Percentiles rank a stretch among this genome's conserved stretches.
These are phyloP conservation scores for Napeogenes inachia DNA, from an alignment of 2,888 invertebrate species.

Conservation along the genomic window DNA sequence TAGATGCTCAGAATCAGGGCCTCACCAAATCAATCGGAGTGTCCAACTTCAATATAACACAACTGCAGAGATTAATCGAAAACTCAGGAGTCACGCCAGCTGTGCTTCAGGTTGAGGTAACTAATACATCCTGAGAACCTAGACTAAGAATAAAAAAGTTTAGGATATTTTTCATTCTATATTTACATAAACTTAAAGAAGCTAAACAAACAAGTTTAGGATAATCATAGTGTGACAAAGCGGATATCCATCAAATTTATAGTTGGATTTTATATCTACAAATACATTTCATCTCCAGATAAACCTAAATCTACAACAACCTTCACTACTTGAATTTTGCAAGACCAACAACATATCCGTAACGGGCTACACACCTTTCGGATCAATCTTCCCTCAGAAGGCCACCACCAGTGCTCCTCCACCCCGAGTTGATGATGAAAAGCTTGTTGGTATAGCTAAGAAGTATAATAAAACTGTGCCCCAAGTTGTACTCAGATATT, in stretches of 20 bases:
- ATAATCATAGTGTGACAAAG: neutral
- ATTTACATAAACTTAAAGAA: no score
- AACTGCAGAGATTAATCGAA: slow-evolving; percentile 76
- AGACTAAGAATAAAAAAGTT: neutral
- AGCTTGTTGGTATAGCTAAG: slow-evolving; percentile 72
- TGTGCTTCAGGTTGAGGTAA: slow-evolving; percentile 74
- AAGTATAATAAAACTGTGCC: slow-evolving; percentile 81
- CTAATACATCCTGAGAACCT: neutral
- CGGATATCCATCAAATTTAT: neutral
- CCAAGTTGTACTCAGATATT: slow-evolving; percentile 80
- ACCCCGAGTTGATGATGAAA: slow-evolving; percentile 74
- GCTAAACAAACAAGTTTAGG: neutral
- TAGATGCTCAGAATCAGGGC: slow-evolving; percentile 78
- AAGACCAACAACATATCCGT: slow-evolving; percentile 79
- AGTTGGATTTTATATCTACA: neutral
- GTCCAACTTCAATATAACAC: slow-evolving; percentile 86
- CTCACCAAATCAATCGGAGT: slow-evolving; percentile 83
- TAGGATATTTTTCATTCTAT: neutral
- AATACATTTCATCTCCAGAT: slow-evolving; percentile 40
- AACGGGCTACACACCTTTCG: slow-evolving; percentile 86
- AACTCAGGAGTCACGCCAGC: slow-evolving; percentile 76
- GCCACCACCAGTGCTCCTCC: slow-evolving; percentile 68
- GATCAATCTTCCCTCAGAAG: slow-evolving; percentile 63
- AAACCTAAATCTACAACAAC: slow-evolving; percentile 84
- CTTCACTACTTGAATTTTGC: slow-evolving; percentile 82